Evolutionary conservation across 2,888 invertebrate genomes (phyloP).

Genomic region (Antheraea assamensis): DNA sequence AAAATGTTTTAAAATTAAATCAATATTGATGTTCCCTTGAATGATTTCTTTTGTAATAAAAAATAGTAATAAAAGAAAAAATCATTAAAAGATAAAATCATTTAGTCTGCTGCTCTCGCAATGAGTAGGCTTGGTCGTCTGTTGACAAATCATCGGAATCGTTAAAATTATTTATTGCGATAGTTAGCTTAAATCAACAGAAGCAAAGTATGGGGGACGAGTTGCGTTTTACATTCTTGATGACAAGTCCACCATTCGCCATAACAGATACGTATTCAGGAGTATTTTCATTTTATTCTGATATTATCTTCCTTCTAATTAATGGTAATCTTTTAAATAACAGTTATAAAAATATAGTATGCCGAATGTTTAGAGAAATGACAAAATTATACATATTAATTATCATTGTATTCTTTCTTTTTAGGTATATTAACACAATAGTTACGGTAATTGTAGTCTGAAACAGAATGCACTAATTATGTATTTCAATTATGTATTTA

Average conservation of each 20-base stretch:
- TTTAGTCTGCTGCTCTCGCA: background rate
- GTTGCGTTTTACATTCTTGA: slow-evolving; percentile 76
- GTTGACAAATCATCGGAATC: slow-evolving; percentile 59
- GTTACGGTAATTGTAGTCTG: no score
- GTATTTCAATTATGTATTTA: no score
- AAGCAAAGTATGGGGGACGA: slow-evolving; percentile 59
- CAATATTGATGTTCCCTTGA: background rate
- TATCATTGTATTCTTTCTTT: background rate
- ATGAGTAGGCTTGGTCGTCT: background rate
- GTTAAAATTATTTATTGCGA: slow-evolving; percentile 77
- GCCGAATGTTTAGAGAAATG: background rate
- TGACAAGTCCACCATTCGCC: slow-evolving; percentile 76
- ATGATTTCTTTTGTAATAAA: background rate
- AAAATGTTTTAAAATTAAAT: background rate
- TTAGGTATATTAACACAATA: background rate
- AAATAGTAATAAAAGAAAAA: background rate
- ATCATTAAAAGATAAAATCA: background rate
- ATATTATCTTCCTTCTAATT: background rate
- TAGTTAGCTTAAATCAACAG: slow-evolving; percentile 74
- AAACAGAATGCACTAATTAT: no score
- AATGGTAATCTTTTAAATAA: background rate
- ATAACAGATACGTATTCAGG: slow-evolving; percentile 52
- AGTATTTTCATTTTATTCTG: background rate
- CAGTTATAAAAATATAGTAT: background rate
- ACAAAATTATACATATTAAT: background rate